Conservation (phyloP, 2,888 invertebrate genomes). For the Helicoverpa assulta region DNA sequence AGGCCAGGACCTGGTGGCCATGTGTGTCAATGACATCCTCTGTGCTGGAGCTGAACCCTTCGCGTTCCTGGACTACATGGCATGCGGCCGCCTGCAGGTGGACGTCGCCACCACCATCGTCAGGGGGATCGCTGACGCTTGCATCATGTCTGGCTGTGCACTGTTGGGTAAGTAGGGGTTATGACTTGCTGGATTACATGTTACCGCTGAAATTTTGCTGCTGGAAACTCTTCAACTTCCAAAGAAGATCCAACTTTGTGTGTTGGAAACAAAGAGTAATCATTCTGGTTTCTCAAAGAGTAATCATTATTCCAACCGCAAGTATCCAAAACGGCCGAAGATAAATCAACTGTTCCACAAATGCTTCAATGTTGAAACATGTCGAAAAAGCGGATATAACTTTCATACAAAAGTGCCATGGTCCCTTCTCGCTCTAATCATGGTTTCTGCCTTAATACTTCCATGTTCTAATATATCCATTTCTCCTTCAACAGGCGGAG, state of each 20-base stretch:
- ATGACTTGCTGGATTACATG: not conserved
- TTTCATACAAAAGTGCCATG: too few relatives aligned
- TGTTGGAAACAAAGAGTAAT: too few relatives aligned
- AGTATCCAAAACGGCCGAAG: too few relatives aligned
- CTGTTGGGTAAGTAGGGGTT: slow-evolving; percentile 92
- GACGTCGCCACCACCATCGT: slow-evolving; percentile 94
- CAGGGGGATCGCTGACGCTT: slow-evolving; percentile 96
- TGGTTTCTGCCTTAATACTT: not conserved
- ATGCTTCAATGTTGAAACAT: too few relatives aligned
- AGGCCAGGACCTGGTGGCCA: slow-evolving; percentile 98
- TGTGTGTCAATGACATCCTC: slow-evolving; percentile 99
- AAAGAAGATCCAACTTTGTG: too few relatives aligned
- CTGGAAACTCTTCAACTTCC: too few relatives aligned
- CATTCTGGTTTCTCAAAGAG: too few relatives aligned
- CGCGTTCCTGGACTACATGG: slow-evolving; percentile 99
- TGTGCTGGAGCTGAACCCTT: slow-evolving; percentile 98
- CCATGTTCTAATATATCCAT: not conserved
- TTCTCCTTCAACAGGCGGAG: slow-evolving; percentile 91
- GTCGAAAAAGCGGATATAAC: too few relatives aligned
- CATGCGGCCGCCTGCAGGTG: slow-evolving; percentile 96
- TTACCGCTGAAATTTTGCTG: too few relatives aligned
- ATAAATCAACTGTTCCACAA: too few relatives aligned
- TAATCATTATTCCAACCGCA: too few relatives aligned
- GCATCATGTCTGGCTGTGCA: slow-evolving; percentile 95
- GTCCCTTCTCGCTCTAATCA: too few relatives aligned